Evolutionary conservation across 2,113 vertebrate genomes (phyloP).

Genomic region (human (Homo sapiens)): GRCh38 chr4:131899001-131899500

Average conservation of each 20-base stretch:
- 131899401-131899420: too few relatives aligned
- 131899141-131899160: neutral
- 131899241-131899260: neutral
- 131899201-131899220: neutral
- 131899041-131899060: neutral
- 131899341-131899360: too few relatives aligned
- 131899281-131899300: neutral
- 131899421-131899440: too few relatives aligned
- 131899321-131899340: too few relatives aligned
- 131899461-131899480: too few relatives aligned
- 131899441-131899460: too few relatives aligned
- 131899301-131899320: neutral
- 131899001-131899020: neutral
- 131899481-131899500: too few relatives aligned
- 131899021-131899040: neutral
- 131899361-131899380: too few relatives aligned
- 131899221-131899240: neutral
- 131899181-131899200: neutral
- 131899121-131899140: neutral
- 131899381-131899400: too few relatives aligned
- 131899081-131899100: neutral
- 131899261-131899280: neutral
- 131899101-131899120: neutral
- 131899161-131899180: neutral
- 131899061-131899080: neutral